These are phyloP conservation scores for Camelus dromedarius DNA, from an alignment of 2,113 vertebrate genomes.

Conservation along the genomic window DNA sequence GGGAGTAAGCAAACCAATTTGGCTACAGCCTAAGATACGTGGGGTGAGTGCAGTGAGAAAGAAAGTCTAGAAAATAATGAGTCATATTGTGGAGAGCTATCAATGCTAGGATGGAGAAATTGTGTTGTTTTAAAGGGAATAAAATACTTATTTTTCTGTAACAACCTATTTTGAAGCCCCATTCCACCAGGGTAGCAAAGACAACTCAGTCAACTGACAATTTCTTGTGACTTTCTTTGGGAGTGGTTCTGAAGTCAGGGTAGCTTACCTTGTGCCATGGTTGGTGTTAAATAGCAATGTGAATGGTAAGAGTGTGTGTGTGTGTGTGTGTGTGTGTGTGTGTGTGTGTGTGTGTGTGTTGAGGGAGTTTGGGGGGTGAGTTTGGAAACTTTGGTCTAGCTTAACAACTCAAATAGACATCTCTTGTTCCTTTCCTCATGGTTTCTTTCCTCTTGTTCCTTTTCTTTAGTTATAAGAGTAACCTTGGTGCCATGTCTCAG, in stretches of 20 bases:
- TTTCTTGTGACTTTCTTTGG: constrained; percentile 15
- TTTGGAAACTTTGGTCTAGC: background rate
- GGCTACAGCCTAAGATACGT: background rate
- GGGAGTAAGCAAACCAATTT: background rate
- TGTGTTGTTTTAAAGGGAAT: constrained; percentile 30
- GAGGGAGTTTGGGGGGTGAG: background rate
- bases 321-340: background rate
- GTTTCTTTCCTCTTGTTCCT: background rate
- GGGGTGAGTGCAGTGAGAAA: background rate
- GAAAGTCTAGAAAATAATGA: constrained; percentile 18
- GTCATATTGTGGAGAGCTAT: background rate
- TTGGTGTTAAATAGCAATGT: background rate
- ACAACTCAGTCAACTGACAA: constrained; percentile 11
- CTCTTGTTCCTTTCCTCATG: background rate
- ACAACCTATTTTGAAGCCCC: background rate
- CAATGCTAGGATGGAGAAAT: background rate
- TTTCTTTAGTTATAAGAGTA: constrained; percentile 10
- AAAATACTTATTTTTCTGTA: constrained; percentile 15
- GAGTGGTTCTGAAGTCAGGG: background rate
- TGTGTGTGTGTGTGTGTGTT: background rate
- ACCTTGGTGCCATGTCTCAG: background rate
- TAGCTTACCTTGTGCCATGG: background rate
- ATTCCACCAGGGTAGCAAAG: background rate
- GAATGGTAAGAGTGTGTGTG: background rate
- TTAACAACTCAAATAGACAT: background rate